A percentile compares a stretch with the other conserved stretches of the same genome.
phyloP scores from a whole-genome alignment of 2,113 vertebrate genomes.

The Amazona guildingii region DNA sequence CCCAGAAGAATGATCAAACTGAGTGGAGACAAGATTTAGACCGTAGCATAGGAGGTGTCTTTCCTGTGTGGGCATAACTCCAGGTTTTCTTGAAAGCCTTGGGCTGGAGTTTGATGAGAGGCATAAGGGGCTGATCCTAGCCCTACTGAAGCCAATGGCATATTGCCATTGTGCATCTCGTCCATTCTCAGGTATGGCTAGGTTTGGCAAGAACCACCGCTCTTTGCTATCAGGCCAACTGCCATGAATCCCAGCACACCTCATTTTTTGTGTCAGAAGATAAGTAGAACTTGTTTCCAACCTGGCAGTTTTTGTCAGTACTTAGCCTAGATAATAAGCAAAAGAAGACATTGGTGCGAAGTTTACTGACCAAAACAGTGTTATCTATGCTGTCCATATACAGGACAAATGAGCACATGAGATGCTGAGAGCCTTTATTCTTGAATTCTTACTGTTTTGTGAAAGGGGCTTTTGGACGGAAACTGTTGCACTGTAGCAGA shows the following conservation, averaged over 20 bases:
- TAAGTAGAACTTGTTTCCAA: background rate
- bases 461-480: background rate
- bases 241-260: background rate
- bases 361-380: background rate
- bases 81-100: background rate
- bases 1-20: constrained; percentile 19
- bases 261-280: background rate
- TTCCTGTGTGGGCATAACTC: background rate
- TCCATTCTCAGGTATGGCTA: background rate
- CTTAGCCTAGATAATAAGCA: background rate
- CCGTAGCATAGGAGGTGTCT: background rate
- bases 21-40: constrained; percentile 26
- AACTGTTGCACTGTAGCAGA: background rate
- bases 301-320: background rate
- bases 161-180: background rate
- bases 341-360: background rate
- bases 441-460: background rate
- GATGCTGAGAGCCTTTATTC: background rate
- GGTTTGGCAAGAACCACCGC: background rate
- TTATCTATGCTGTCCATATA: background rate
- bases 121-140: background rate
- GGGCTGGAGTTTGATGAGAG: background rate
- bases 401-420: background rate
- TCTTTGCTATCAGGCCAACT: background rate
- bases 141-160: background rate